Evolutionary conservation across 2,113 vertebrate species (phyloP).

Genomic region (Patagioenas fasciata): DNA sequence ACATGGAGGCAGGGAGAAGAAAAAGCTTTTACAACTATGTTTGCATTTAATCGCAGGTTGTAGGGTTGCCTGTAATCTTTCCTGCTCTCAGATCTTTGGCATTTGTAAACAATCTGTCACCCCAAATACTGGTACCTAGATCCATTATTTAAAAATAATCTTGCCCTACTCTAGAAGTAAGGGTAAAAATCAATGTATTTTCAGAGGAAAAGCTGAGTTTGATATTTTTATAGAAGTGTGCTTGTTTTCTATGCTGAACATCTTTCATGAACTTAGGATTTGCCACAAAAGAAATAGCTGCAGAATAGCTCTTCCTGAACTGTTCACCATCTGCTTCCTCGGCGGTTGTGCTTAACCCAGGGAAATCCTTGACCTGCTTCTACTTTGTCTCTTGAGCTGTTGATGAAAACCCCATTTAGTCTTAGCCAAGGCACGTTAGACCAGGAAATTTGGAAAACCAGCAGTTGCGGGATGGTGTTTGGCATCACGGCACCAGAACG

Average conservation of each 20-base stretch:
- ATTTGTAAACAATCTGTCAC: background rate
- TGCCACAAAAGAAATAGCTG: background rate
- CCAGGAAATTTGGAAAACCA: background rate
- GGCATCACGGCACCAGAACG: too few species aligned
- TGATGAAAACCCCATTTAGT: background rate
- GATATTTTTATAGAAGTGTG: background rate
- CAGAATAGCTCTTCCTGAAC: background rate
- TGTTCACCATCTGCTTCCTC: background rate
- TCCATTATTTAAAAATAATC: background rate
- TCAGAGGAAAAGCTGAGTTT: background rate
- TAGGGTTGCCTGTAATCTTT: conserved; percentile 24
- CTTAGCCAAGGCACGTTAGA: background rate
- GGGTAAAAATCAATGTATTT: background rate
- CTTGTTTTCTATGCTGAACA: background rate
- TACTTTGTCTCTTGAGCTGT: background rate
- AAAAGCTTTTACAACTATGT: conserved; percentile 6
- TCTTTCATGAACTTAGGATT: background rate
- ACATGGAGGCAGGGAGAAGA: conserved; percentile 14
- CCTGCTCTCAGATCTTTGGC: background rate
- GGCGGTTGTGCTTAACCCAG: background rate
- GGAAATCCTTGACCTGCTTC: background rate
- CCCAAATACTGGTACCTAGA: background rate
- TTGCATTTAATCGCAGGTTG: background rate
- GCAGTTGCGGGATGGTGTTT: background rate
- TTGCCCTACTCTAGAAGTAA: background rate